A percentile compares a stretch with the other conserved stretches of the same genome.
These are phyloP conservation scores for Megaleporinus macrocephalus DNA, from an alignment of 2,113 vertebrate genomes.

Conservation along the genomic window DNA sequence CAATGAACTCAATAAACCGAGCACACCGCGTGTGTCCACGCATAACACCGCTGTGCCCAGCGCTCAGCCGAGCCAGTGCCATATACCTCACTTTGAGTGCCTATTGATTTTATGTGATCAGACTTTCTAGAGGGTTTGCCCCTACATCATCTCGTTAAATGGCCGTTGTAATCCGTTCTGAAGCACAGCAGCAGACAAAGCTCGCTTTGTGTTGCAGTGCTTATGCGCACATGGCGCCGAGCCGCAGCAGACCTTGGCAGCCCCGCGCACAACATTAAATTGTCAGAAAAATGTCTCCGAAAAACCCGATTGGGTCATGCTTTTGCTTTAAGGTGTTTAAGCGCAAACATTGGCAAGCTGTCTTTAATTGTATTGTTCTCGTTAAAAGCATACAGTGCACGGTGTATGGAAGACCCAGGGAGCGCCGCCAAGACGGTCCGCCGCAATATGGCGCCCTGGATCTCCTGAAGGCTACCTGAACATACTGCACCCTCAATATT, in stretches of 20 bases:
- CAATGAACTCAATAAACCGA: conserved; percentile 59
- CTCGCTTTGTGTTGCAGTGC: conserved; percentile 22
- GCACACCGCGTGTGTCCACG: not conserved
- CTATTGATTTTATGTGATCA: conserved; percentile 37
- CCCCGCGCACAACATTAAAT: conserved; percentile 21
- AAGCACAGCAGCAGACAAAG: conserved; percentile 37
- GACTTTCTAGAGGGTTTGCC: conserved; percentile 22
- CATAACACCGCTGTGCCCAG: not conserved
- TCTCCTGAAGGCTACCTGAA: conserved; percentile 47
- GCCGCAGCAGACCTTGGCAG: conserved; percentile 20
- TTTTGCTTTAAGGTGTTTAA: conserved; percentile 12
- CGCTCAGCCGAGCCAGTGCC: not conserved
- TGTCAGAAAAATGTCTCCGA: conserved; percentile 3
- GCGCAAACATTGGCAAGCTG: conserved; percentile 8
- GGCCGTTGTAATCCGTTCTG: conserved; percentile 18
- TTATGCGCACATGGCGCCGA: conserved; percentile 29
- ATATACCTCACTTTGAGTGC: conserved; percentile 4
- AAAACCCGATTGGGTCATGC: not conserved
- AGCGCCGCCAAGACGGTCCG: conserved; percentile 22
- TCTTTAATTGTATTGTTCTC: conserved; percentile 21
- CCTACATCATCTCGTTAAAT: conserved; percentile 21
- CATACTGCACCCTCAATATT: conserved; percentile 56
- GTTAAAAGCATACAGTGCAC: conserved; percentile 28
- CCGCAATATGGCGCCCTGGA: conserved; percentile 35
- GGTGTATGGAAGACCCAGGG: not conserved